Evolutionary conservation across 1,140 invertebrate genomes (phyloP).

Genomic region (Eupeodes corollae): DNA sequence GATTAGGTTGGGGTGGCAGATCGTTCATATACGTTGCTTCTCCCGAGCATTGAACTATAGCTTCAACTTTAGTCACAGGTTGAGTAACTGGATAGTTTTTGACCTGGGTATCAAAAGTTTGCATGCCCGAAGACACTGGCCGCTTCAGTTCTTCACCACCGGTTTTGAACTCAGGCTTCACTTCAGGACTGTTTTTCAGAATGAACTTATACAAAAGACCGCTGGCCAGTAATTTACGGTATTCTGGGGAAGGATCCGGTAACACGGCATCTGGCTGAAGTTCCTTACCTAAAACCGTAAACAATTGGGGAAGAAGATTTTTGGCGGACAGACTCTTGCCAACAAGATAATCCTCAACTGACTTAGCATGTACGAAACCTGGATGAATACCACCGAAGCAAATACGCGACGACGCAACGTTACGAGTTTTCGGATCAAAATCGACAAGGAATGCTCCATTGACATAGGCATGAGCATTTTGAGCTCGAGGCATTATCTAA

Average conservation of each 20-base stretch:
- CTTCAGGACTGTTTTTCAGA: slow-evolving; percentile 39
- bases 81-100: slow-evolving; percentile 68
- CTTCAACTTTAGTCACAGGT: slow-evolving; percentile 65
- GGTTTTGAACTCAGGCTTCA: slow-evolving; percentile 36
- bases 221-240: slow-evolving; percentile 49
- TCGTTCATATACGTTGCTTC: slow-evolving; percentile 64
- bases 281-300: slow-evolving; percentile 47
- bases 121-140: slow-evolving; percentile 55
- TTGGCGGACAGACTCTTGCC: slow-evolving; percentile 43
- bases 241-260: slow-evolving; percentile 53
- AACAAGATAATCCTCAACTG: slow-evolving; percentile 51
- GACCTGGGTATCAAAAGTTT: slow-evolving; percentile 59
- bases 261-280: slow-evolving; percentile 49
- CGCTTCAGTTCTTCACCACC: slow-evolving; percentile 50
- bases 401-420: slow-evolving; percentile 24
- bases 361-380: slow-evolving; percentile 56
- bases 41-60: slow-evolving; percentile 60
- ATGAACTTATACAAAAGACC: slow-evolving; percentile 64
- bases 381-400: slow-evolving; percentile 60
- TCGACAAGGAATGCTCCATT: slow-evolving; percentile 64
- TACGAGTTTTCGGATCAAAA: slow-evolving; percentile 20
- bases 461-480: slow-evolving; percentile 74
- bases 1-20: slow-evolving; percentile 40
- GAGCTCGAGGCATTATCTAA: slow-evolving; percentile 54
- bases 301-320: slow-evolving; percentile 42